Percentiles rank a stretch among this genome's conserved stretches.
These are phyloP conservation scores for Cirrhinus molitorella DNA, from an alignment of 2,797 vertebrate genomes.

Conservation along the genomic window DNA sequence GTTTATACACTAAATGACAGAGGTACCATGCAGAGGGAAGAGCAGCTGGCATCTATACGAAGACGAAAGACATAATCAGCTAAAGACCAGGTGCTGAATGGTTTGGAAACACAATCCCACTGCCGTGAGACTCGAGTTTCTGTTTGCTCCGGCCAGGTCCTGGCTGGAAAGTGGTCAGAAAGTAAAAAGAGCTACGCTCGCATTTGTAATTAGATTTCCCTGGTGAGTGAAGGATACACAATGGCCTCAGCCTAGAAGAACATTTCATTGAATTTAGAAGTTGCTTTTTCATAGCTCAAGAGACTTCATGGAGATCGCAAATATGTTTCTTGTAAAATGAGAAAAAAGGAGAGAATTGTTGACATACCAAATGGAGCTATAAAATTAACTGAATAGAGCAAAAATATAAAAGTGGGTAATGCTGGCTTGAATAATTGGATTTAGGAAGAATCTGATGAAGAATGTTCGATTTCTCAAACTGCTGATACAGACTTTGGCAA, in stretches of 20 bases:
- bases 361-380: background rate
- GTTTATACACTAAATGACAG: constrained; percentile 46
- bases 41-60: constrained; percentile 55
- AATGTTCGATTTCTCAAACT: background rate
- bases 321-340: constrained; percentile 5
- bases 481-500: background rate
- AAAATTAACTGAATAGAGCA: background rate
- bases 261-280: constrained; percentile 11
- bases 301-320: background rate
- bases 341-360: background rate
- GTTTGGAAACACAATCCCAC: constrained; percentile 50
- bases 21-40: constrained; percentile 11
- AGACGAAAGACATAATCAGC: constrained; percentile 58
- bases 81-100: constrained; percentile 56
- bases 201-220: constrained; percentile 60
- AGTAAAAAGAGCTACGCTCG: constrained; percentile 58
- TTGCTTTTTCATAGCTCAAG: constrained; percentile 29
- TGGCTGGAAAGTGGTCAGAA: constrained; percentile 59
- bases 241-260: constrained; percentile 1
- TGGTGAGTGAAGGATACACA: constrained; percentile 29
- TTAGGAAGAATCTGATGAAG: background rate
- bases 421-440: background rate
- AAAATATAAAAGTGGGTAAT: background rate
- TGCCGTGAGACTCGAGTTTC: constrained; percentile 34
- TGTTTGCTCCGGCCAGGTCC: constrained; percentile 36